Evolutionary conservation across 2,888 invertebrate genomes (phyloP).

Genomic region (Leptopilina syphax): DNA sequence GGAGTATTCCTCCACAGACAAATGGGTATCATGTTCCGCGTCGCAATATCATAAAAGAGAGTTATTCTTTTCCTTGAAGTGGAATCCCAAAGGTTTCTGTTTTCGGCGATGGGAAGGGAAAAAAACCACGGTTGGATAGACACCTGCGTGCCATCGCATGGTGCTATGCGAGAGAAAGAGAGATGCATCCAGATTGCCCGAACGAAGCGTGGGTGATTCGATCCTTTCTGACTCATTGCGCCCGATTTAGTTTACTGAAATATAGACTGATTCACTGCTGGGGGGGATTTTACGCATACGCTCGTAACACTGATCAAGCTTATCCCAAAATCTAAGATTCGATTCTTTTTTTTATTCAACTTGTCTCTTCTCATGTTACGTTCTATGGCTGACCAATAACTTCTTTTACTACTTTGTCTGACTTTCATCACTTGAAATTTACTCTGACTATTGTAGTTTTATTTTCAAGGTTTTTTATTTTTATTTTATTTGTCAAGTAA

Average conservation of each 20-base stretch:
- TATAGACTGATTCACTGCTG: conserved; percentile 59
- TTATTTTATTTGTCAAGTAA: no score
- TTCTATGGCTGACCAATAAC: conserved; percentile 37
- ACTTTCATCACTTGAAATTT: not conserved
- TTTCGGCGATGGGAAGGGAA: conserved; percentile 4
- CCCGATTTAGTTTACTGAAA: conserved; percentile 68
- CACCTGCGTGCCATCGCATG: conserved; percentile 61
- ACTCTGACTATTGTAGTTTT: no score
- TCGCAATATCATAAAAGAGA: conserved; percentile 39
- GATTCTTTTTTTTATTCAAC: conserved; percentile 25
- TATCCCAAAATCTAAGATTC: conserved; percentile 28
- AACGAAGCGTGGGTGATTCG: conserved; percentile 68
- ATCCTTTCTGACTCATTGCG: conserved; percentile 72
- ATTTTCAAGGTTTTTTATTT: no score
- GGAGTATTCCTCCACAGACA: conserved; percentile 24
- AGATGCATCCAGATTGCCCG: conserved; percentile 59
- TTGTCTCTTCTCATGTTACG: not conserved
- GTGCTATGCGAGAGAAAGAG: conserved; percentile 36
- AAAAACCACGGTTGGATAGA: conserved; percentile 64
- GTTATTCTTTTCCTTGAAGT: conserved; percentile 31
- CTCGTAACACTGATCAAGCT: conserved; percentile 40
- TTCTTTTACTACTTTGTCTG: conserved; percentile 34
- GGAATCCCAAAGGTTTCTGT: conserved; percentile 21
- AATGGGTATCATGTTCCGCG: conserved; percentile 31
- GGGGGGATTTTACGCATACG: conserved; percentile 52